Evolutionary conservation across 2,888 invertebrate species (phyloP).

Genomic region (Oscheius sp.): DNA sequence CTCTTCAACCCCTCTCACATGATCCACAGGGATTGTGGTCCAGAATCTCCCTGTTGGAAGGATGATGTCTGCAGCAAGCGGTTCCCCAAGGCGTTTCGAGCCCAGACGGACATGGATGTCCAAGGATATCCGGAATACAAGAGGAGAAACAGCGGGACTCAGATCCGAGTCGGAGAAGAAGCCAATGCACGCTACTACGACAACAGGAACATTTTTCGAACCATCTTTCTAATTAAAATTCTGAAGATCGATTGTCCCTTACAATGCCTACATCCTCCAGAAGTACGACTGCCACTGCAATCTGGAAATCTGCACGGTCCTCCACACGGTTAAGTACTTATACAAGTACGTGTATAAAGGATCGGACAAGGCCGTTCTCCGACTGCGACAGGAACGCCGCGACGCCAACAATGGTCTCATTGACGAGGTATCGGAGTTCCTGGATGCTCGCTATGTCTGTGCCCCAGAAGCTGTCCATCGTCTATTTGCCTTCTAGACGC

Average conservation of each 20-base stretch:
- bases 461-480: neutral
- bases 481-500: neutral
- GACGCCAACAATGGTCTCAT: neutral
- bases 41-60: neutral
- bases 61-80: neutral
- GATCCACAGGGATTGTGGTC: neutral
- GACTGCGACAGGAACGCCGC: neutral
- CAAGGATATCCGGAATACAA: neutral
- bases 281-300: neutral
- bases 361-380: neutral
- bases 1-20: too few relatives aligned
- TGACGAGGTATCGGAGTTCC: neutral
- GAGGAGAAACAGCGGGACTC: neutral
- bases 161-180: neutral
- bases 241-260: neutral
- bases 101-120: neutral
- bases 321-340: neutral
- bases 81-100: neutral
- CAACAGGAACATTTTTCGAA: neutral
- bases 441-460: neutral
- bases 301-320: neutral
- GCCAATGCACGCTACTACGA: neutral
- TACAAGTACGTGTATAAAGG: slow-evolving; percentile 3
- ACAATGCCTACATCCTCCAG: neutral
- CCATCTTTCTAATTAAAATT: too few relatives aligned